Percentiles rank a stretch among this genome's conserved stretches.
Conservation (phyloP, 2,113 vertebrate genomes). For the Hystrix brachyura region DNA sequence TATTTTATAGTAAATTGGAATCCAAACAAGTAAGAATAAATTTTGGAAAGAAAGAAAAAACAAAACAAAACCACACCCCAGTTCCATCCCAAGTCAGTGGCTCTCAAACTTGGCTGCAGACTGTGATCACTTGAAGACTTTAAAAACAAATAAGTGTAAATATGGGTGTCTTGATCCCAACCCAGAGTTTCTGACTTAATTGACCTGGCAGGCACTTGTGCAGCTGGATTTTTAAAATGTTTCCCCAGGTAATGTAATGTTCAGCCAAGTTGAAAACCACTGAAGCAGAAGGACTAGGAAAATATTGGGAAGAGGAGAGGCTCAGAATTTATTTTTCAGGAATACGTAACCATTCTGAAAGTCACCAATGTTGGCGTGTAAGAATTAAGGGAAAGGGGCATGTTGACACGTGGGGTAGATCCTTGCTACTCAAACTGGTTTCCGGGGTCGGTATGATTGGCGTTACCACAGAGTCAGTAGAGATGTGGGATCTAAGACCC, state of each 20-base stretch:
- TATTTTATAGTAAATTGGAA: neutral
- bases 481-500: neutral
- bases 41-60: neutral
- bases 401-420: neutral
- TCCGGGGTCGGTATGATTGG: neutral
- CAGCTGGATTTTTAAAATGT: neutral
- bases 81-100: neutral
- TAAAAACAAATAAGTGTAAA: neutral
- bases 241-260: neutral
- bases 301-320: neutral
- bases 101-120: neutral
- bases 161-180: neutral
- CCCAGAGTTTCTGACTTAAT: neutral
- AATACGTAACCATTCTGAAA: conserved; percentile 24
- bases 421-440: neutral
- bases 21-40: neutral
- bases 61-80: neutral
- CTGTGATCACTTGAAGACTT: neutral
- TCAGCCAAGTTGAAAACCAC: conserved; percentile 1
- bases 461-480: neutral
- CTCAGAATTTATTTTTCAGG: neutral
- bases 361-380: neutral
- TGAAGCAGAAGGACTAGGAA: neutral
- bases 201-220: neutral
- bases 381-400: neutral